Percentiles rank a stretch among this genome's conserved stretches.
These are phyloP conservation scores for Agonopterix alstromeriana DNA, from an alignment of 2,888 invertebrate species.

Conservation along the genomic window DNA sequence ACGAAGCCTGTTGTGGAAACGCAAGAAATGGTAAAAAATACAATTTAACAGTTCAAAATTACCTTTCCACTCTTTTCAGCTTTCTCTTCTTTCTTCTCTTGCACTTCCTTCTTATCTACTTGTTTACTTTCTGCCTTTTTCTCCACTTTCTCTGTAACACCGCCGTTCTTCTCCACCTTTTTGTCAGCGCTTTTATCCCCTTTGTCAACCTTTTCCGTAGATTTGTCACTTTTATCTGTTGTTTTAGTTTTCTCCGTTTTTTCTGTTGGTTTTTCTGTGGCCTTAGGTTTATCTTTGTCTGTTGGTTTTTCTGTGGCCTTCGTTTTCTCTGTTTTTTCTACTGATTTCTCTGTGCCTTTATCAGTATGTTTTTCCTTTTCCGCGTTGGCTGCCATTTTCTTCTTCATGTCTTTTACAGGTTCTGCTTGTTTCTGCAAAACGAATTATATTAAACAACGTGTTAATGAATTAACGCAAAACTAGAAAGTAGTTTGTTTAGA, in stretches of 20 bases:
- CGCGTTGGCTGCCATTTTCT: conserved; percentile 61
- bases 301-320: conserved; percentile 19
- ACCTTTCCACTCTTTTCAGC: conserved; percentile 50
- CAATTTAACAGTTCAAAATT: background rate
- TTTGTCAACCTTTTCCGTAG: conserved; percentile 10
- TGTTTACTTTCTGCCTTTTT: conserved; percentile 14
- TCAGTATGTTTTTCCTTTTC: conserved; percentile 60
- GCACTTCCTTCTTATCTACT: conserved; percentile 18
- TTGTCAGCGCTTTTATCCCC: conserved; percentile 23
- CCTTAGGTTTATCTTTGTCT: conserved; percentile 29
- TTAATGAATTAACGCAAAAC: too few relatives aligned
- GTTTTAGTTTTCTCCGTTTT: conserved; percentile 33
- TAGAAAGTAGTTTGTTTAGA: too few relatives aligned
- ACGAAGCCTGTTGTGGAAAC: too few relatives aligned
- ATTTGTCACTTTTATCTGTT: conserved; percentile 13
- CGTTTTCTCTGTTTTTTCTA: conserved; percentile 34
- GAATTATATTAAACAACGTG: too few relatives aligned
- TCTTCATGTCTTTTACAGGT: conserved; percentile 67
- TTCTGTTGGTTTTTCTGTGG: conserved; percentile 22
- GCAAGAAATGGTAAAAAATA: too few relatives aligned
- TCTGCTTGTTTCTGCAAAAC: conserved; percentile 41
- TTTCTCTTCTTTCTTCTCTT: conserved; percentile 18
- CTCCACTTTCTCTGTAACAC: conserved; percentile 19
- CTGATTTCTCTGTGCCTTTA: conserved; percentile 20
- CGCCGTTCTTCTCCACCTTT: conserved; percentile 12